These are phyloP conservation scores for Acanthopagrus latus DNA, from an alignment of 2,797 vertebrate genomes.

Conservation along the genomic window DNA sequence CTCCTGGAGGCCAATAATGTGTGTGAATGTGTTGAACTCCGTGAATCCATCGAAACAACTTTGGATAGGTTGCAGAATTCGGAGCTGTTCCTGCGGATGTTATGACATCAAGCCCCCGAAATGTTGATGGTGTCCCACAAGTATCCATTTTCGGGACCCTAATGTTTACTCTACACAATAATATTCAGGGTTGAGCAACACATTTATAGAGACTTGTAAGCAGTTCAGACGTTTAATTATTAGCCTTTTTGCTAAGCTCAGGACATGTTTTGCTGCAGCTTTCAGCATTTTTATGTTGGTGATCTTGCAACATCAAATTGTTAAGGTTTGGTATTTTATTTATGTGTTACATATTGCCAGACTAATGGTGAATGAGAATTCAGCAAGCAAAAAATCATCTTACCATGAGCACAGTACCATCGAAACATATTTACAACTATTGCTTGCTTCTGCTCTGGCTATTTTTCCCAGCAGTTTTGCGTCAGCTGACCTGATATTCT, in stretches of 20 bases:
- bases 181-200: neutral
- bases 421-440: neutral
- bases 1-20: neutral
- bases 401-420: neutral
- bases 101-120: neutral
- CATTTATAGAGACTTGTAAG: neutral
- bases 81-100: neutral
- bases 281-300: neutral
- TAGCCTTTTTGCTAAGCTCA: neutral
- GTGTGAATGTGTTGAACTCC: neutral
- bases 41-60: neutral
- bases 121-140: neutral
- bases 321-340: neutral
- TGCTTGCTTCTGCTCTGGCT: neutral
- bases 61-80: neutral
- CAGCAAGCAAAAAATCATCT: neutral
- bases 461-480: slow-evolving; percentile 22
- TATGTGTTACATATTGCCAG: neutral
- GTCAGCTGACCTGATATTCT: slow-evolving; percentile 23
- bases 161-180: neutral
- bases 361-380: neutral
- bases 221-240: neutral
- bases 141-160: neutral
- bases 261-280: neutral
- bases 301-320: neutral